phyloP scores from a whole-genome alignment of 2,888 invertebrate species.

The Eubasilissa splendida region DNA sequence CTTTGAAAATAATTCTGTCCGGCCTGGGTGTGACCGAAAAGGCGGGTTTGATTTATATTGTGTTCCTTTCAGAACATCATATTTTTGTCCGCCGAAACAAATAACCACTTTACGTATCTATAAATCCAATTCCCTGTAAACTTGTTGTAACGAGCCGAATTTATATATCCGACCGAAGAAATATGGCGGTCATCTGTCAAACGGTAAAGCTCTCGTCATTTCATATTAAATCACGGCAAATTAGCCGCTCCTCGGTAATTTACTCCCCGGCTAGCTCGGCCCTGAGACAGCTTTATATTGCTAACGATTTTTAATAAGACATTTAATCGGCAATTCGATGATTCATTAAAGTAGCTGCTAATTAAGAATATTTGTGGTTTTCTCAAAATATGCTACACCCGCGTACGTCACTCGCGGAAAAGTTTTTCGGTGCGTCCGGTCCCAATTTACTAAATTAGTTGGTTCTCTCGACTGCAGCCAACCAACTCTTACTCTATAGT shows the following conservation, averaged over 20 bases:
- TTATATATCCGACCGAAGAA: constrained; percentile 45
- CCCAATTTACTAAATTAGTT: too few relatives aligned
- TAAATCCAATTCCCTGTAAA: constrained; percentile 16
- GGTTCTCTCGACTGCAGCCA: too few relatives aligned
- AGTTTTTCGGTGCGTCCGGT: too few relatives aligned
- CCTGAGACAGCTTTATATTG: constrained; percentile 32
- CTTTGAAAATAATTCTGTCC: not conserved
- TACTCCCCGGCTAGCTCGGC: not conserved
- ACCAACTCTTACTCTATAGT: too few relatives aligned
- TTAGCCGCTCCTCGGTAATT: constrained; percentile 37
- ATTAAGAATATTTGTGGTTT: constrained; percentile 20
- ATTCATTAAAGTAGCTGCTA: constrained; percentile 22
- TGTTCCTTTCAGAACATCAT: constrained; percentile 22
- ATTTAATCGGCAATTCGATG: constrained; percentile 16
- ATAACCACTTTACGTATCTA: constrained; percentile 34
- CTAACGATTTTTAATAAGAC: constrained; percentile 36
- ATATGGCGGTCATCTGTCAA: constrained; percentile 41
- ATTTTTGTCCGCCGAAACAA: constrained; percentile 20
- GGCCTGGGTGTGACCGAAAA: constrained; percentile 32
- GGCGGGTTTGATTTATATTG: constrained; percentile 18
- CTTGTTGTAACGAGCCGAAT: constrained; percentile 21
- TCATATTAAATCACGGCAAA: constrained; percentile 49
- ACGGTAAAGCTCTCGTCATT: constrained; percentile 45
- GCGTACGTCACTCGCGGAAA: too few relatives aligned
- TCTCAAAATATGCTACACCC: not conserved